phyloP scores from a whole-genome alignment of 2,888 invertebrate genomes.

The Monochamus alternatus region DNA sequence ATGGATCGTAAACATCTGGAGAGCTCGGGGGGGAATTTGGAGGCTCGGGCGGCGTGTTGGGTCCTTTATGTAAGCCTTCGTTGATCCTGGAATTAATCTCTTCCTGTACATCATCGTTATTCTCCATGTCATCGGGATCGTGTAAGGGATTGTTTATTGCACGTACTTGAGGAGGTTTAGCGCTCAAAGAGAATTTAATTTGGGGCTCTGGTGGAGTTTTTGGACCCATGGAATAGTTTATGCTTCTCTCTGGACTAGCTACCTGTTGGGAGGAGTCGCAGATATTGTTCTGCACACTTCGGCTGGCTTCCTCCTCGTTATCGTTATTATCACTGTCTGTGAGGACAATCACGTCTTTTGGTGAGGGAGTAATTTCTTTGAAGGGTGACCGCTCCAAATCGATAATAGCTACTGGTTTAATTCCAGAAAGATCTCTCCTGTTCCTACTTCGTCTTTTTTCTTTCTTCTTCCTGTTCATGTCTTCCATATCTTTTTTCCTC shows the following conservation, averaged over 20 bases:
- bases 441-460: conserved; percentile 68
- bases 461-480: conserved; percentile 64
- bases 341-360: conserved; percentile 85
- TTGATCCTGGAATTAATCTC: conserved; percentile 41
- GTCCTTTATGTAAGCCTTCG: conserved; percentile 74
- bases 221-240: conserved; percentile 74
- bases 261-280: conserved; percentile 65
- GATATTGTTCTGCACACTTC: conserved; percentile 52
- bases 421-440: conserved; percentile 65
- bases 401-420: conserved; percentile 88
- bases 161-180: conserved; percentile 73
- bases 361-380: conserved; percentile 86
- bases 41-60: conserved; percentile 82
- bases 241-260: conserved; percentile 64
- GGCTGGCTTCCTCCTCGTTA: conserved; percentile 66
- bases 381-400: conserved; percentile 90
- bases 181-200: conserved; percentile 76
- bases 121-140: conserved; percentile 73
- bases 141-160: conserved; percentile 76
- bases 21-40: conserved; percentile 81
- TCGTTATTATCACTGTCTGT: conserved; percentile 84
- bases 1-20: conserved; percentile 92
- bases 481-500: conserved; percentile 69
- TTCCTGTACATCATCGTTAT: conserved; percentile 59
- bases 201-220: conserved; percentile 85